A percentile compares a stretch with the other conserved stretches of the same genome.
phyloP scores from a whole-genome alignment of 2,888 invertebrate genomes.

The Abrostola tripartita region DNA sequence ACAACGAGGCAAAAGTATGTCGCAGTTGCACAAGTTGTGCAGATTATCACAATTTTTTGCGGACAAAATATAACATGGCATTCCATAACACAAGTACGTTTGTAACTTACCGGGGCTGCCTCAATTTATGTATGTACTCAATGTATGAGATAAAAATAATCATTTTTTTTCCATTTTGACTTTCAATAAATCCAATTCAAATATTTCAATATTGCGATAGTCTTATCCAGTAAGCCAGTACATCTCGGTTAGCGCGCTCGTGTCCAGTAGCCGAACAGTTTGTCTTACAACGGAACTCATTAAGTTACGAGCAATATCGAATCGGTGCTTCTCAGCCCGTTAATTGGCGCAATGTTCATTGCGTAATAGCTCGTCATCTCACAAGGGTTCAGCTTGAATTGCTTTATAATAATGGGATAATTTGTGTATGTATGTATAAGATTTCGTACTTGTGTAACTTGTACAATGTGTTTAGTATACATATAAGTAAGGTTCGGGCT shows the following conservation, averaged over 20 bases:
- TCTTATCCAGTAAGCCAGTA: constrained; percentile 53
- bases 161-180: no score
- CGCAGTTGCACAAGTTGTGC: no score
- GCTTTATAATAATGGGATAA: constrained; percentile 37
- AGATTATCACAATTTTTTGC: no score
- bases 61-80: no score
- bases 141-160: no score
- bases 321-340: constrained; percentile 68
- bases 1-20: no score
- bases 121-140: no score
- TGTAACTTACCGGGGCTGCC: no score
- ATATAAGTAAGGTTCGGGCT: background rate
- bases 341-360: constrained; percentile 78
- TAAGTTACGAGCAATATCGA: constrained; percentile 78
- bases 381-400: constrained; percentile 45
- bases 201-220: background rate
- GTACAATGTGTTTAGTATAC: background rate
- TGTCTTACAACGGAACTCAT: constrained; percentile 83
- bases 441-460: background rate
- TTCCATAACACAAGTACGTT: no score
- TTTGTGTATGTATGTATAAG: background rate
- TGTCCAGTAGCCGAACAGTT: constrained; percentile 77
- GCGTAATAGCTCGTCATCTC: constrained; percentile 69
- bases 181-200: no score
- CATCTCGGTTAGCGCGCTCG: constrained; percentile 49